Conservation (phyloP, 2,797 vertebrate genomes). For the Schizothorax lantsangensis region DNA sequence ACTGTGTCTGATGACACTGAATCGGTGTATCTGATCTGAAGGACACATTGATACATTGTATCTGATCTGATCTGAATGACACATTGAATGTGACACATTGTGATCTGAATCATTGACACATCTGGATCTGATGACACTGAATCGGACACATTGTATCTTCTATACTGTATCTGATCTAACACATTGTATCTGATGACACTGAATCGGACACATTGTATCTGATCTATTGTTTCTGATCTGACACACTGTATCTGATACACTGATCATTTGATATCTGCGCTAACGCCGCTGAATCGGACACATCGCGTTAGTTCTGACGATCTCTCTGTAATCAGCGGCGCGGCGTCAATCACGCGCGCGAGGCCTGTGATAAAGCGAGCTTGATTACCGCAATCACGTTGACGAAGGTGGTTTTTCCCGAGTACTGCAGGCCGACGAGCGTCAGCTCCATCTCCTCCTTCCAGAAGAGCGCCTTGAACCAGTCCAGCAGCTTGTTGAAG, state of each 20-base stretch:
- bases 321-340: conserved; percentile 3
- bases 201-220: too few relatives aligned
- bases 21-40: too few relatives aligned
- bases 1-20: too few relatives aligned
- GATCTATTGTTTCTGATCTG: too few relatives aligned
- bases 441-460: conserved; percentile 99
- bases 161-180: too few relatives aligned
- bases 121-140: too few relatives aligned
- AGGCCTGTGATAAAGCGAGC: conserved; percentile 28
- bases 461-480: conserved; percentile 93
- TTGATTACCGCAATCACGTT: conserved; percentile 92
- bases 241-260: neutral
- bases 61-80: too few relatives aligned
- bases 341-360: conserved; percentile 41
- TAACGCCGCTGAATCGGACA: neutral
- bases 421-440: conserved; percentile 95
- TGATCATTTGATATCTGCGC: neutral
- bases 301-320: neutral
- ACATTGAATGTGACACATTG: too few relatives aligned
- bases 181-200: too few relatives aligned
- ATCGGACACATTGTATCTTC: too few relatives aligned
- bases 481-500: conserved; percentile 75
- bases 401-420: conserved; percentile 97
- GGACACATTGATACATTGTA: too few relatives aligned
- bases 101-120: too few relatives aligned